Evolutionary conservation across 2,113 vertebrate genomes (phyloP).

Genomic region (Lates calcarifer): DNA sequence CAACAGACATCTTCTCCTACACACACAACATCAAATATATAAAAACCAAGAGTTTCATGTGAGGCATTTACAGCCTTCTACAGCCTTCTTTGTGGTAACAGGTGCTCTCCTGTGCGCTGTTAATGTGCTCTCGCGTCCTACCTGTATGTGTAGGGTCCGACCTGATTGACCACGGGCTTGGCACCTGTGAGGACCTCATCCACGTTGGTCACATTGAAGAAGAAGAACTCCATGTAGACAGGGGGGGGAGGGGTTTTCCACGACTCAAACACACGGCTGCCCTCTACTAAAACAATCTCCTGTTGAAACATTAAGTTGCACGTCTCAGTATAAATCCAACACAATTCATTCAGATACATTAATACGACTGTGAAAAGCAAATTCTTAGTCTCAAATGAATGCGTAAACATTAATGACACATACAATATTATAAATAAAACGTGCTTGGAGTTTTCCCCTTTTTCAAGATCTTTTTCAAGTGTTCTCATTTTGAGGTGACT

Average conservation of each 20-base stretch:
- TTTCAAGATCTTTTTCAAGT: background rate
- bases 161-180: conserved; percentile 85
- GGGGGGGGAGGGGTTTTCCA: conserved; percentile 94
- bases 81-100: background rate
- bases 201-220: conserved; percentile 94
- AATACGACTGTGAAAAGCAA: background rate
- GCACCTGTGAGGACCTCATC: conserved; percentile 86
- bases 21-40: background rate
- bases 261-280: conserved; percentile 89
- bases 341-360: background rate
- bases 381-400: background rate
- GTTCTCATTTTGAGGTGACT: background rate
- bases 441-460: too few species aligned
- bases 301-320: conserved; percentile 68
- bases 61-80: background rate
- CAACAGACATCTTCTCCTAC: background rate
- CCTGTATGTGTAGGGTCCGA: conserved; percentile 96
- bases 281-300: conserved; percentile 91
- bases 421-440: background rate
- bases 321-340: background rate
- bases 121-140: conserved; percentile 57
- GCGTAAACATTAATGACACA: background rate
- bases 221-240: conserved; percentile 94
- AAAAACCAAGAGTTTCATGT: background rate
- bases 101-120: background rate